Conservation (phyloP, 1,140 invertebrate species). For the Theocolax elegans region DNA sequence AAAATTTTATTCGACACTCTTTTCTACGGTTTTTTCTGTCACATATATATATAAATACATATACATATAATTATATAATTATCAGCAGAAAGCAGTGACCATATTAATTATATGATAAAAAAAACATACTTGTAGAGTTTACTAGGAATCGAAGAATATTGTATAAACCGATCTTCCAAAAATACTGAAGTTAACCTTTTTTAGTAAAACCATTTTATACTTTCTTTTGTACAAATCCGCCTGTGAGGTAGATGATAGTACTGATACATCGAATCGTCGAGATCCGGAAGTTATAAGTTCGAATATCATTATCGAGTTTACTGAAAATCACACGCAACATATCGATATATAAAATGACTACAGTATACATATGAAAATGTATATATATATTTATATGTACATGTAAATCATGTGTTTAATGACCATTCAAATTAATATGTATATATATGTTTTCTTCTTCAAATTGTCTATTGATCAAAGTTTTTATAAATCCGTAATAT, state of each 20-base stretch:
- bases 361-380: constrained; percentile 5
- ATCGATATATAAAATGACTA: constrained; percentile 1
- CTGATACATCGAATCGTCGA: constrained; percentile 17
- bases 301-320: constrained; percentile 12
- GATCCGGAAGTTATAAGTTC: constrained; percentile 15
- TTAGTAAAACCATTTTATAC: constrained; percentile 39
- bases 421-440: no score
- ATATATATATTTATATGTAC: no score
- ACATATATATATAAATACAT: no score
- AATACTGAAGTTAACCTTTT: constrained; percentile 26
- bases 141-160: no score
- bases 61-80: constrained; percentile 18
- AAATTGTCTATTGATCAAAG: no score
- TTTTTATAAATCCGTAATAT: constrained; percentile 37
- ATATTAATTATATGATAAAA: constrained; percentile 37
- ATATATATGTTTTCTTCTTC: no score
- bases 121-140: constrained; percentile 24
- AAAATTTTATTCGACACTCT: no score
- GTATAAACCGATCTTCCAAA: constrained; percentile 37
- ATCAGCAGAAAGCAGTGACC: constrained; percentile 37
- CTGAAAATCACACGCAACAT: neutral
- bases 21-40: constrained; percentile 32
- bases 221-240: constrained; percentile 36
- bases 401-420: no score
- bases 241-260: constrained; percentile 17